These are phyloP conservation scores for Aleiodes sp. DNA, from an alignment of 1,140 invertebrate genomes.

Conservation along the genomic window DNA sequence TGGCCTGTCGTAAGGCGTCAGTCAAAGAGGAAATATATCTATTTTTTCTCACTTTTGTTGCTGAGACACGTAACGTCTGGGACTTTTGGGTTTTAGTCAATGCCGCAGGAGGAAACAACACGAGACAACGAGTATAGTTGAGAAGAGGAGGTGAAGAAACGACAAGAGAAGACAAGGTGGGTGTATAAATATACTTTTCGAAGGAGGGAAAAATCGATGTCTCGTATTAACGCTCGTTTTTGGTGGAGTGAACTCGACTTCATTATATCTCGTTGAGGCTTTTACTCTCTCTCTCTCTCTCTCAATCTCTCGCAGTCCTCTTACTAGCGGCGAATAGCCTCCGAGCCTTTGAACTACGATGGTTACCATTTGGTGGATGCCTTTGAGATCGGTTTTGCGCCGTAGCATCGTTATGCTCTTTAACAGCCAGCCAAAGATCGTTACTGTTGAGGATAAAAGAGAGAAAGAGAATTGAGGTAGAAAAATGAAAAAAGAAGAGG, in stretches of 20 bases:
- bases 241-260: constrained; percentile 18
- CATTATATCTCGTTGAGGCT: constrained; percentile 32
- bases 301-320: not conserved
- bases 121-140: not conserved
- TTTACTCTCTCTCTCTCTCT: not conserved
- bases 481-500: constrained; percentile 1
- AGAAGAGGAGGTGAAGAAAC: not conserved
- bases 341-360: constrained; percentile 31
- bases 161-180: not conserved
- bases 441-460: not conserved
- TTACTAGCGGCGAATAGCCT: no score
- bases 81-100: constrained; percentile 15
- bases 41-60: constrained; percentile 13
- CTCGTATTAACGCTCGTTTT: not conserved
- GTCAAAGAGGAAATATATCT: constrained; percentile 22
- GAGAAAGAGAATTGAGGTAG: no score
- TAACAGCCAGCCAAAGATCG: constrained; percentile 22
- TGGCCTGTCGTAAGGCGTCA: constrained; percentile 32
- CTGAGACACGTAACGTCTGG: not conserved
- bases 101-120: not conserved
- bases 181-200: not conserved
- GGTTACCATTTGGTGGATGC: constrained; percentile 29
- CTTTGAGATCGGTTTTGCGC: constrained; percentile 29
- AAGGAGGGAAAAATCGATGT: not conserved
- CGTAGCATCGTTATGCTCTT: constrained; percentile 31